Base-by-base conservation (phyloP, 2,888 invertebrate species). In the Crematogaster levior region DNA sequence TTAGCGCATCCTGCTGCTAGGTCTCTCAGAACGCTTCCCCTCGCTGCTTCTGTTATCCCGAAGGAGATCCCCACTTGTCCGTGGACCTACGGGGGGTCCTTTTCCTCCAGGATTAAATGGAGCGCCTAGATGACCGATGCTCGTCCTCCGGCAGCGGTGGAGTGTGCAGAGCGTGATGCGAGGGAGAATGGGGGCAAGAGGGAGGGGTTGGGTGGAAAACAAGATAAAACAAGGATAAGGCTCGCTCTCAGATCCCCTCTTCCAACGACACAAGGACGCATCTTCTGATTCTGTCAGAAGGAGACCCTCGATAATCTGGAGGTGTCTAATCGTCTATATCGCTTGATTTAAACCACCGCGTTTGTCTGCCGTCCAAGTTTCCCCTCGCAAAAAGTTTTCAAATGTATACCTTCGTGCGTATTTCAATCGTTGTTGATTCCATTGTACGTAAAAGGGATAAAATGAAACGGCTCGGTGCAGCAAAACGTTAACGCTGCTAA, bases 121-220 rank as follows among this genome's bases (percentile, higher is more conserved):
- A 94, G 92, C 94, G 94, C 91, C 92, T 92, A 91, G 93, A 94
- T 94, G 94, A 94, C 94, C 94, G 93, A 93, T 94, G 93, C 93
- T 92, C 90, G 90, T 83, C 68, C 82, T 82, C 80, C 77, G 43
- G 81, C 27, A 56, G 27, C 24, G 43, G 63, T 43, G 80, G 72
- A 61, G 74, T 86, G 89, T 84, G 84, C 82, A 85, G 65, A 77
- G 83, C 82, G 85, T 80, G 84, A 85, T 87, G 82, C 40, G 82
- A 86, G 85, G 81, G 85, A 87, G 75, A 66, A 82, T 81, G 72
- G 51, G 60, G 80, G 79, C 81, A 80, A 88, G 40, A 82, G 88
- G 40, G 80, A 83, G 83, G 84, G 87, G 85, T 82, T 75, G 86
- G 89, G 88, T 75, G 87, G 92, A 92, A 93, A 93, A 93, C 92